These are phyloP conservation scores for Amphipoea lucens DNA, from an alignment of 2,888 invertebrate genomes.

Conservation along the genomic window DNA sequence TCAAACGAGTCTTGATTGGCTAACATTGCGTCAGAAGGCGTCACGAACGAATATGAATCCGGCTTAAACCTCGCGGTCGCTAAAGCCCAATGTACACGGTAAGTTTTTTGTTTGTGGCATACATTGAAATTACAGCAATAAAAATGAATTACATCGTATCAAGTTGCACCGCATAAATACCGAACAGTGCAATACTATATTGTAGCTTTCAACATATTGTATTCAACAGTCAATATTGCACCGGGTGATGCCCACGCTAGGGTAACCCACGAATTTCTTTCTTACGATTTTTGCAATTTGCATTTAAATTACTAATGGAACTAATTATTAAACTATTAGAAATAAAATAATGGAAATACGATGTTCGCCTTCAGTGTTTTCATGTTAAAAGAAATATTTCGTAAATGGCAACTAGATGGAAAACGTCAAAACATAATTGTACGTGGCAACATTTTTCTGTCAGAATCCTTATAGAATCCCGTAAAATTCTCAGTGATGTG, in stretches of 20 bases:
- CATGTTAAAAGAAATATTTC: not conserved
- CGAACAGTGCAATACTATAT: not conserved
- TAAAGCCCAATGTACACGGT: not conserved
- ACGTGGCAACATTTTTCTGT: slow-evolving; percentile 38
- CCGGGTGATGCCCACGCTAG: not conserved
- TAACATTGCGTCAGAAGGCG: no score
- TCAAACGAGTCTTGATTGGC: no score
- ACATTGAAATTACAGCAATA: not conserved
- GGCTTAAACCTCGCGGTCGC: not conserved
- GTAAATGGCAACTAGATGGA: slow-evolving; percentile 33
- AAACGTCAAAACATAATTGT: slow-evolving; percentile 50
- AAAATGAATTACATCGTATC: not conserved
- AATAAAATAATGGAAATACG: not conserved
- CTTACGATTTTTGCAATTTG: not conserved
- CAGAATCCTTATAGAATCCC: slow-evolving; percentile 62
- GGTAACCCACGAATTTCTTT: no score
- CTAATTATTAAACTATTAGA: not conserved
- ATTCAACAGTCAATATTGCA: not conserved
- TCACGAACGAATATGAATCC: no score
- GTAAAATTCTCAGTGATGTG: slow-evolving; percentile 76
- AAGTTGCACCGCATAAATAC: not conserved
- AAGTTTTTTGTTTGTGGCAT: not conserved
- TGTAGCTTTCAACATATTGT: not conserved
- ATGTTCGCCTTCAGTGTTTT: not conserved
- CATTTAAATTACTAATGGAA: not conserved